Conservation (phyloP, 2,113 vertebrate species). For the Sterna hirundo region DNA sequence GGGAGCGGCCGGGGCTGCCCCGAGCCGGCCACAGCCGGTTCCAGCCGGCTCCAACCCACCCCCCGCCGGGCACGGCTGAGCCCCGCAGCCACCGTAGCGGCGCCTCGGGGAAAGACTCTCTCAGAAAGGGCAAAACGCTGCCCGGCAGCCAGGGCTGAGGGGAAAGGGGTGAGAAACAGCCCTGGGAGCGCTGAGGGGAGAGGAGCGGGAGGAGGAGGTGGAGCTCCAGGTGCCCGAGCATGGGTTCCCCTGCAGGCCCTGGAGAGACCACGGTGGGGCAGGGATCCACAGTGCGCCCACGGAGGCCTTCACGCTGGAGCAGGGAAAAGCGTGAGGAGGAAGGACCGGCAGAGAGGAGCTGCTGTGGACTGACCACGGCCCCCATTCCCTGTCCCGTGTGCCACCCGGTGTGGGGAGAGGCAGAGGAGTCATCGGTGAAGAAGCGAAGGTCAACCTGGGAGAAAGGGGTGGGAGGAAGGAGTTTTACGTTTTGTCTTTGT, state of each 20-base stretch:
- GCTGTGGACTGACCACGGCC: background rate
- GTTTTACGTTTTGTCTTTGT: background rate
- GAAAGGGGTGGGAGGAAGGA: accelerated
- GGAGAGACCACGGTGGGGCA: accelerated
- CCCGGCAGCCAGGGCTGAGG: too few species aligned
- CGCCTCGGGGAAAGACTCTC: accelerated
- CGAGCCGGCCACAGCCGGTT: background rate
- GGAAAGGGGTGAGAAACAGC: background rate
- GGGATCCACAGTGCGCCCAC: background rate
- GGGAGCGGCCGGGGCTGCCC: accelerated
- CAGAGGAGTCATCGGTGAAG: accelerated
- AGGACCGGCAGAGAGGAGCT: background rate
- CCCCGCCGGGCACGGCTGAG: background rate
- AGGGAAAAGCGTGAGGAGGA: background rate
- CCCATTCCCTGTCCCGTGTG: background rate
- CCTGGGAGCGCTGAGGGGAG: background rate
- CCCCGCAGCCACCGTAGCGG: accelerated
- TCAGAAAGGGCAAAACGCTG: background rate
- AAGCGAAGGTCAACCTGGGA: background rate
- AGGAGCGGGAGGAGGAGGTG: background rate
- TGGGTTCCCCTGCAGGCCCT: background rate
- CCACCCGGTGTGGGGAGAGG: too few species aligned
- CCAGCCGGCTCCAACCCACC: accelerated
- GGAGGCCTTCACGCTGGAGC: accelerated
- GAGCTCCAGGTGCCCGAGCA: accelerated